Base-by-base conservation (phyloP, 1,140 invertebrate genomes). In the Drosophila neocordata region DNA sequence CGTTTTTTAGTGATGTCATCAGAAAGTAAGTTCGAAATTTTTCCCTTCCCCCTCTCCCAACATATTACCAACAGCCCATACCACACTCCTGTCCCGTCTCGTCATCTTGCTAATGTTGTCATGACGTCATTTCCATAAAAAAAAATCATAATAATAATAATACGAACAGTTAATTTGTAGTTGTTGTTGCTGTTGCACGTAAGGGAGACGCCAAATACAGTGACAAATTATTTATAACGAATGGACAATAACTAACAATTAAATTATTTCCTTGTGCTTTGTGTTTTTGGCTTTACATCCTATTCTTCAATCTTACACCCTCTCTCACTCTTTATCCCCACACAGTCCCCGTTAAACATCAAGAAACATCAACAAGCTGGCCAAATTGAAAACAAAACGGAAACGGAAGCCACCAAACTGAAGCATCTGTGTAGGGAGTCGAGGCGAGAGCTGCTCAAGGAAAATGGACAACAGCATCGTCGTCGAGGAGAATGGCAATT, bases 381-480 rank as follows among this genome's bases (percentile, higher is more conserved):
- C 82, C 84, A 87, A 82, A 87, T 79, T 87, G 84, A 88, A 87
- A 48, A 15, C 41, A 48, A 48, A 48, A 81, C 75, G 84, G 69
- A 88, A 78, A 77, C 68, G 73, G 73, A 70, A 78, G 83, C 84
- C 90, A 91, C 84, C 90, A 91, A 91, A 89, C 90, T 91, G 90
- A 91, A 91, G 90, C 83, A 90, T 73, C 82, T 91, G 68, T 91
- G 15, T 18, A 7, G 90, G 90, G 77, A 90, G 90, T 81, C 85
- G 53, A 35, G 53, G 53, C 53, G 53, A 56, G 11, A 83, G 90
- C 89, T 91, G 90, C 90, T 91, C 77, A 91, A 91, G 70, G 91
- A 94, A 92, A 93, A 97, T 97, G 96, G 96, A 96, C 93, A 95
- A 96, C 93, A 95, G 95, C 93, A 96, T 97, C 94, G 96, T 96